Evolutionary conservation across 2,113 vertebrate species (phyloP).

Genomic region (Chamaetylas fuelleborni): DNA sequence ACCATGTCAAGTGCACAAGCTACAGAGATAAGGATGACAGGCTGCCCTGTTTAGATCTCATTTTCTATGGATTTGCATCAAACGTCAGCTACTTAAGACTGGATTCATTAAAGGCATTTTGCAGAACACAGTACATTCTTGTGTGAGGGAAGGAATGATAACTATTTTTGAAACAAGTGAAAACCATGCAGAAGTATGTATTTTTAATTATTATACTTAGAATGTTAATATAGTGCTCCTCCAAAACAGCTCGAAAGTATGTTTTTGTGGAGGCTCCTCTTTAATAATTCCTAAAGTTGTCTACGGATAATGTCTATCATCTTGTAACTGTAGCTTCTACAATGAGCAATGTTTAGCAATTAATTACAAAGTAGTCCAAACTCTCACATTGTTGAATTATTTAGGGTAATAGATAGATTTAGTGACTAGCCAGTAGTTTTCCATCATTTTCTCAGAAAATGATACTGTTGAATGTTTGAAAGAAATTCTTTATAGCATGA

Average conservation of each 20-base stretch:
- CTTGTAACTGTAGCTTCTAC: neutral
- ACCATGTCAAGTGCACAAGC: neutral
- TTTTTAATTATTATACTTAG: neutral
- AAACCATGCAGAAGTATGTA: neutral
- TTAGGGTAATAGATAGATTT: neutral
- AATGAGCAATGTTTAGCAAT: neutral
- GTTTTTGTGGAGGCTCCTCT: neutral
- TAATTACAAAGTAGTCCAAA: neutral
- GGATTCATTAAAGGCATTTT: neutral
- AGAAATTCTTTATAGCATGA: neutral
- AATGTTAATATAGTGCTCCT: neutral
- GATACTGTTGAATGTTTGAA: neutral
- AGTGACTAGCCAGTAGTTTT: neutral
- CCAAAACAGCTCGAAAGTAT: neutral
- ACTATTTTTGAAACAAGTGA: neutral
- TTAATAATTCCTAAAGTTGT: neutral
- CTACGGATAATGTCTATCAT: neutral
- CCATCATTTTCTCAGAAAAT: neutral
- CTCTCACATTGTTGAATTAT: neutral
- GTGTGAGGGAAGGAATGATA: neutral
- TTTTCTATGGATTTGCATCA: constrained; percentile 41
- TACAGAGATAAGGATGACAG: constrained; percentile 17
- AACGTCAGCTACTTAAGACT: constrained; percentile 26
- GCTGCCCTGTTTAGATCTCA: constrained; percentile 1
- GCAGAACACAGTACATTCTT: neutral